Percentiles rank a stretch among this genome's conserved stretches.
These are phyloP conservation scores for Sakesphorus luctuosus DNA, from an alignment of 2,113 vertebrate genomes.

Conservation along the genomic window DNA sequence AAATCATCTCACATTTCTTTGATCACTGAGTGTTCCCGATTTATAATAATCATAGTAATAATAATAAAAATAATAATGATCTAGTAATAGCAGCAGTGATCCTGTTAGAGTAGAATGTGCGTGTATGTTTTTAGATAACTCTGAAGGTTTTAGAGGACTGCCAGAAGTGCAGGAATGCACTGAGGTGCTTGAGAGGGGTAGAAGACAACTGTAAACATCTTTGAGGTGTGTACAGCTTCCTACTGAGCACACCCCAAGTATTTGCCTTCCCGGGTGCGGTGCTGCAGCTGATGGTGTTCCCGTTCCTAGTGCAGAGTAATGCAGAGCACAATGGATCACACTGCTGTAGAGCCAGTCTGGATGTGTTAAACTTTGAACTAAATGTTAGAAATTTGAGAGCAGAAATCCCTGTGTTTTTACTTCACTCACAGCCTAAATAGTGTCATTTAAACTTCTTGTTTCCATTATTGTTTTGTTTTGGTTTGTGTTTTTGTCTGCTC, in stretches of 20 bases:
- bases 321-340: neutral
- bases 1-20: neutral
- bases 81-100: neutral
- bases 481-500: neutral
- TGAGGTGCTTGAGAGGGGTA: neutral
- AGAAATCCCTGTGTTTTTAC: neutral
- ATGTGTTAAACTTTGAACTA: neutral
- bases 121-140: neutral
- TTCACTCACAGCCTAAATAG: neutral
- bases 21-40: neutral
- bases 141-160: neutral
- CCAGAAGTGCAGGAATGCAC: neutral
- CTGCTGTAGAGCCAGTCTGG: neutral
- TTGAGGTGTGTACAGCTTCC: neutral
- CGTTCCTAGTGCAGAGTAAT: rapidly evolving
- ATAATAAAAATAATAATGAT: neutral
- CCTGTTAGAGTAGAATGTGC: neutral
- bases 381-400: neutral
- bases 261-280: neutral
- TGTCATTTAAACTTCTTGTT: neutral
- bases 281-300: neutral
- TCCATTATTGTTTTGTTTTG: neutral
- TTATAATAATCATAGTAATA: neutral
- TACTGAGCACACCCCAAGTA: neutral
- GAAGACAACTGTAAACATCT: neutral